Evolutionary conservation across 2,888 invertebrate genomes (phyloP), one percentile per base, ranked within the genome.

Genomic region (Drosophila leonis): DNA sequence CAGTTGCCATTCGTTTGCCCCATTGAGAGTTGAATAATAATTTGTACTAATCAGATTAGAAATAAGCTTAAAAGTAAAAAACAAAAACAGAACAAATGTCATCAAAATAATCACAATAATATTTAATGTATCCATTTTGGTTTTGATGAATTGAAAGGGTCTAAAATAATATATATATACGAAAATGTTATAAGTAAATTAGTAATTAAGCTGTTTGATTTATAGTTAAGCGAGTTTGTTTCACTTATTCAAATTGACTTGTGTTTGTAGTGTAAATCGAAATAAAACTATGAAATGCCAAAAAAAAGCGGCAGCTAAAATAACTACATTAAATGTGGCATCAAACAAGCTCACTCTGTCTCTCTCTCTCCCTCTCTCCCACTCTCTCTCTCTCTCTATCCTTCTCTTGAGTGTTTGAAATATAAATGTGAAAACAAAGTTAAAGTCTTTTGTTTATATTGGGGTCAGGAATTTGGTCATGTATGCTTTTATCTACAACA

Each of bases 371-470:
- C 66, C 74, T 63, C 15, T 24, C 20, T 24, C 42, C 18, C 4
- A n/a, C 62, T 75, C 41, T 55, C 48, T 63, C 74, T 61, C 69
- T 68, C 12, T 4, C 49, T 13, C 18, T 27, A 15, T 42, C 63
- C 76, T 44, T 59, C 52, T 68, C 75, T 69, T 85, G 85, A 85
- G 83, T 83, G 83, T 88, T 83, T 85, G 78, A 82, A 82, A 80
- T 71, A 84, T 83, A 88, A 88, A 87, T 83, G 83, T 83, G 88
- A 82, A 83, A 82, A 61, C 56, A 60, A 82, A 75, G 44, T 46
- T 24, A 46, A 33, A 46, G 37, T 48, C 24, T 24, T 35, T 35
- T 76, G 48, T 64, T 48, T 66, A 63, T 64, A 48, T 73, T 72
- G 33, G 39, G 56, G 52, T 55, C 55, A 56, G 42, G 48, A 29